A percentile compares a stretch with the other conserved stretches of the same genome.
Evolutionary conservation across 2,113 vertebrate genomes (phyloP).

Genomic region (Hypanus sabinus): DNA sequence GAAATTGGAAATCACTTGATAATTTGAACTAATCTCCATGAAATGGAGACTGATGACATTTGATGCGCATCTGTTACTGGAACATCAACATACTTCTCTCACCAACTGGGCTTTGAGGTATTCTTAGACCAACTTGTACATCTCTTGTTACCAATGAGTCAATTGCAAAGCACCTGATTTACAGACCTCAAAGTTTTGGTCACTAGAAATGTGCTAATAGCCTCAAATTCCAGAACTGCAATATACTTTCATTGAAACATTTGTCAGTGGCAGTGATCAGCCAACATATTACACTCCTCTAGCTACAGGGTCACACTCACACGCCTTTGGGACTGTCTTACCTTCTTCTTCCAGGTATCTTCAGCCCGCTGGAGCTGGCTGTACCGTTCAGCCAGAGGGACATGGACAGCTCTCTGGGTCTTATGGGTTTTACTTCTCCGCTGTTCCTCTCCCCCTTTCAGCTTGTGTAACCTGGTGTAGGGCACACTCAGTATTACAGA

Average conservation of each 20-base stretch:
- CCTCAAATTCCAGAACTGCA: background rate
- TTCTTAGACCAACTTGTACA: background rate
- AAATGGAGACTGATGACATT: no score
- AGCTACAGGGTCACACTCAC: background rate
- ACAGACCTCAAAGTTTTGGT: no score
- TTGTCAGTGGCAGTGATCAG: background rate
- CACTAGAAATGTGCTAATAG: background rate
- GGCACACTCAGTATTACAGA: background rate
- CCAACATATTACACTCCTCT: background rate
- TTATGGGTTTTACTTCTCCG: conserved; percentile 46
- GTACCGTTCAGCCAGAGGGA: conserved; percentile 56
- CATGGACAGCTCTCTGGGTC: conserved; percentile 47
- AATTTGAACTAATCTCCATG: no score
- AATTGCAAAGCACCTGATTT: background rate
- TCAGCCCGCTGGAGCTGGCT: conserved; percentile 58
- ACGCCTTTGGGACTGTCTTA: conserved; percentile 38
- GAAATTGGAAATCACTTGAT: no score
- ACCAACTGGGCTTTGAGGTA: background rate
- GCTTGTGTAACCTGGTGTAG: conserved; percentile 48
- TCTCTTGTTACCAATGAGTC: background rate
- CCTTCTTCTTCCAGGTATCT: conserved; percentile 64
- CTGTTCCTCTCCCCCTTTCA: conserved; percentile 46
- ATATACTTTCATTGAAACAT: background rate
- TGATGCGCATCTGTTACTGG: background rate
- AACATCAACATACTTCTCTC: background rate